phyloP scores from a whole-genome alignment of 2,888 invertebrate species.

The Esperia sulphurella region DNA sequence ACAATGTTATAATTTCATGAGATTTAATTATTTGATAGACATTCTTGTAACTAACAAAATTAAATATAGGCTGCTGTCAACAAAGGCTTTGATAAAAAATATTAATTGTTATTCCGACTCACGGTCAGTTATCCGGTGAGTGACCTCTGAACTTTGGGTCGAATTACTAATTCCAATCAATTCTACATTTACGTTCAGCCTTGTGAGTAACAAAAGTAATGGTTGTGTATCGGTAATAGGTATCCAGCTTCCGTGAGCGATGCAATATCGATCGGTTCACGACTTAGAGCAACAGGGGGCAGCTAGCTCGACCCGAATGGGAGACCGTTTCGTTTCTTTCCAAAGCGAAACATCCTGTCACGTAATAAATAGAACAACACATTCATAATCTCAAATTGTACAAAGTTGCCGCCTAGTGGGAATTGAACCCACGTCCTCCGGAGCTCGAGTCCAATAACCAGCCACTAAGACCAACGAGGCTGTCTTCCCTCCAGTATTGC shows the following conservation, averaged over 20 bases:
- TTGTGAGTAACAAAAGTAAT: slow-evolving; percentile 34
- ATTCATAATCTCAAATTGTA: no score
- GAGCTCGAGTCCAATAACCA: no score
- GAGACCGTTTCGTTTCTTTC: no score
- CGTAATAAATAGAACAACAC: no score
- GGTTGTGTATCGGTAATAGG: slow-evolving; percentile 28
- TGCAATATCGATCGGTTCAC: slow-evolving; percentile 31
- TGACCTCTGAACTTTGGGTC: slow-evolving; percentile 53
- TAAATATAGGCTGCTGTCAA: slow-evolving; percentile 21
- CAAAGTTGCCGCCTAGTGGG: no score
- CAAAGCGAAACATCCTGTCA: no score
- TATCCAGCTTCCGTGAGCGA: slow-evolving; percentile 53
- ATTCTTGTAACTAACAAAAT: slow-evolving; percentile 9
- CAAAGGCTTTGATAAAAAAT: slow-evolving; percentile 42
- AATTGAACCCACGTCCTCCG: no score
- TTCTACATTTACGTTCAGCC: slow-evolving; percentile 33
- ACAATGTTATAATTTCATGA: neutral
- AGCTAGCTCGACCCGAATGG: no score
- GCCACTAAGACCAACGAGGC: no score
- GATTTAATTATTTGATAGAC: slow-evolving; percentile 12
- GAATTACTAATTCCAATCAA: slow-evolving; percentile 46
- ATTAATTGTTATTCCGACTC: slow-evolving; percentile 34
- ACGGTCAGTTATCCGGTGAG: slow-evolving; percentile 44
- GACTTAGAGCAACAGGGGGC: no score
- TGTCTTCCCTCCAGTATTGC: no score